phyloP scores from a whole-genome alignment of 1,140 invertebrate species.

The Galendromus occidentalis region DNA sequence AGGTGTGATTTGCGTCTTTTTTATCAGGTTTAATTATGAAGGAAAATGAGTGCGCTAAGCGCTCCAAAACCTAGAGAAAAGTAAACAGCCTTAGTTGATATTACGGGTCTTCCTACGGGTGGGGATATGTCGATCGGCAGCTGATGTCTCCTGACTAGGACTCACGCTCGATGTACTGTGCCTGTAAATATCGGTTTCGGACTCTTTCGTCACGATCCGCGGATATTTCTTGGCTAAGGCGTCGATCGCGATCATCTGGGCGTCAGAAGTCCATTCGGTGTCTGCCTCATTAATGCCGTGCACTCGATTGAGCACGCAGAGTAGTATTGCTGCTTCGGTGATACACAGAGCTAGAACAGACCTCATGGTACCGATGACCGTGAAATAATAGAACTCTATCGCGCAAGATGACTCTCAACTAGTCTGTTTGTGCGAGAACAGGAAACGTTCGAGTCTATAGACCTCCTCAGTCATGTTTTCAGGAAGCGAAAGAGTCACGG shows the following conservation, averaged over 20 bases:
- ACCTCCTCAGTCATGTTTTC: too few species aligned
- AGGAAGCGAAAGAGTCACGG: too few species aligned
- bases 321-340: background rate
- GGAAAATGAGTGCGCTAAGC: background rate
- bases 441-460: too few species aligned
- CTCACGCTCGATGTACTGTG: background rate
- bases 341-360: background rate
- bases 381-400: too few species aligned
- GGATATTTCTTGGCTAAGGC: background rate
- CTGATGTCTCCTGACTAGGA: too few species aligned
- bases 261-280: background rate
- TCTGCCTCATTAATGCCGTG: background rate
- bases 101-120: too few species aligned
- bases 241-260: background rate
- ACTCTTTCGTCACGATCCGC: background rate
- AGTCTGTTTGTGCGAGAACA: too few species aligned
- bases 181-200: background rate
- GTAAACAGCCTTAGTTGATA: too few species aligned
- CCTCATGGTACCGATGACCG: too few species aligned
- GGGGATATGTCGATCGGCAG: too few species aligned
- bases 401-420: too few species aligned
- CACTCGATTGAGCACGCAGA: background rate
- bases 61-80: background rate
- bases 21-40: background rate
- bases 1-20: background rate